These are phyloP conservation scores for Neuroscelio doddi DNA, from an alignment of 2,888 invertebrate genomes.

Conservation along the genomic window DNA sequence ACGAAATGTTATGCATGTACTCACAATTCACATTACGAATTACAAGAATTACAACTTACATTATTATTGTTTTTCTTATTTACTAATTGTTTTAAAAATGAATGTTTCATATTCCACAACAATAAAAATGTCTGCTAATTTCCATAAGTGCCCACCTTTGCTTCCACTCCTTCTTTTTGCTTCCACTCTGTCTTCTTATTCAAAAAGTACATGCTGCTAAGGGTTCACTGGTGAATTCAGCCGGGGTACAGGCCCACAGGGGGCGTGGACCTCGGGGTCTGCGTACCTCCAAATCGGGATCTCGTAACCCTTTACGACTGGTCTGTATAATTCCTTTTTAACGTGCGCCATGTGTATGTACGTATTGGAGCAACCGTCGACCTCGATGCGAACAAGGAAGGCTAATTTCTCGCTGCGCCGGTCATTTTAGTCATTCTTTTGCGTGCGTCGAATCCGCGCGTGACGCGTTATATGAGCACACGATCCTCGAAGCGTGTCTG, in stretches of 20 bases:
- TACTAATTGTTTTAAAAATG: no score
- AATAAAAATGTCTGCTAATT: no score
- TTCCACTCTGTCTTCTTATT: no score
- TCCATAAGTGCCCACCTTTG: no score
- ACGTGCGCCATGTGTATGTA: constrained; percentile 16
- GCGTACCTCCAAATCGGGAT: constrained; percentile 25
- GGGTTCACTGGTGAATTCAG: no score
- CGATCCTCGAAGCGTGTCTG: constrained; percentile 31
- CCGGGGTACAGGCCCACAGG: constrained; percentile 42
- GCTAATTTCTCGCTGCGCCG: constrained; percentile 38
- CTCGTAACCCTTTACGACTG: constrained; percentile 43
- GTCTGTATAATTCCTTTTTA: constrained; percentile 20
- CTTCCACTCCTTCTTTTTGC: no score
- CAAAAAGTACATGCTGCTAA: no score
- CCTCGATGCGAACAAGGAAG: constrained; percentile 37
- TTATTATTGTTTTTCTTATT: no score
- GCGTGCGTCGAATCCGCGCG: constrained; percentile 15
- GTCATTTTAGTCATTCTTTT: constrained; percentile 38
- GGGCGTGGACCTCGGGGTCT: constrained; percentile 54
- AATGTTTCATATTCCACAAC: no score
- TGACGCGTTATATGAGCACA: constrained; percentile 34
- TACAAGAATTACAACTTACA: no score
- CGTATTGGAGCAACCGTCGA: constrained; percentile 38
- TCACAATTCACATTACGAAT: no score
- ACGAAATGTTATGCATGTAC: no score